Evolutionary conservation across 2,113 vertebrate genomes (phyloP), one percentile per base, ranked within the genome.

Genomic region (Tyto alba): DNA sequence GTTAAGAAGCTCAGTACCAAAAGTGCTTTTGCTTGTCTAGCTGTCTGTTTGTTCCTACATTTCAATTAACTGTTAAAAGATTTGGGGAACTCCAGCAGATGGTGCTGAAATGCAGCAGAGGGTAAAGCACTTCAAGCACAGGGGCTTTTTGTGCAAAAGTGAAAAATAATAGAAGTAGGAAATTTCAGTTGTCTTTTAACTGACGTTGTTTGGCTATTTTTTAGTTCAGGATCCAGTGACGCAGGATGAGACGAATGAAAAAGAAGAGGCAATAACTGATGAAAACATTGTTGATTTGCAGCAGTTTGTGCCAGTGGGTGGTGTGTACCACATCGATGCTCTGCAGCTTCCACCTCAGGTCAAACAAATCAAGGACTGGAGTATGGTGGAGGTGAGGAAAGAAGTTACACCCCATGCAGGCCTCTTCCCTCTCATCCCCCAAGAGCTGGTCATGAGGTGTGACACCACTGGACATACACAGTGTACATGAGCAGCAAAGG

Each of bases 281-380:
- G 64, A 74, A 9, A 67, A 89, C 6, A 40, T 97, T 11, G 98
- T 99, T 57, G 98, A 99, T 89, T 38, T 99, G 94, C 96, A 94
- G 52, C 98, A 98, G 63, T 99, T 98, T 95, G 96, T 94, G 3
- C 96, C 97, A 0, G 90, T 99, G 92, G 99, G 99, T 1, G 99
- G 99, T 5, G 97, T 99, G 69, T 99, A 98, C 92, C 98, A 98
- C 85, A 98, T 98, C 5, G 97, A 99, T 6, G 89, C 95, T 2
- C 98, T 99, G 84, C 95, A 95, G 67, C 97, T 99, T 40, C 99
- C 99, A 0, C 98, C 98, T 4, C 99, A 99, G 93, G 95, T 94
- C 83, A 94, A 93, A 7, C 80, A 94, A 5, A 34, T 97, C 76
- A 98, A 96, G 4, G 97, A 97, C 88, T 99, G 99, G 99, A 98